phyloP scores from a whole-genome alignment of 2,113 vertebrate genomes.

The Nothoprocta perdicaria region DNA sequence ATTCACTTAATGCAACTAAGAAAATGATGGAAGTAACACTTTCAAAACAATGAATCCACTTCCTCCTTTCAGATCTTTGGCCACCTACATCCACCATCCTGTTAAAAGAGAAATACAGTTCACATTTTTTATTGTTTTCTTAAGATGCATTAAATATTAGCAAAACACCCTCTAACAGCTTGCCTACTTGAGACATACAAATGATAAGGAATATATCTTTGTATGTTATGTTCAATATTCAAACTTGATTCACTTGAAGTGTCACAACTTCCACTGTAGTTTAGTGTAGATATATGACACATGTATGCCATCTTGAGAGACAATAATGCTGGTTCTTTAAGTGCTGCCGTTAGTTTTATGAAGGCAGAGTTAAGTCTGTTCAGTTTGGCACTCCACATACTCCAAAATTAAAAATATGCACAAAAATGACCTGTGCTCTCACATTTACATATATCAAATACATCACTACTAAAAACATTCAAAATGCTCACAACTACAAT shows the following conservation, averaged over 20 bases:
- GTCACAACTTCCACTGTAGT: not conserved
- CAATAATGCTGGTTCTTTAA: not conserved
- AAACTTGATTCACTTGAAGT: not conserved
- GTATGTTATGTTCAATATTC: not conserved
- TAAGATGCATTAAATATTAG: not conserved
- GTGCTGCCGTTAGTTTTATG: not conserved
- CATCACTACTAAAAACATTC: not conserved
- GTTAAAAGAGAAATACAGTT: slow-evolving; percentile 9
- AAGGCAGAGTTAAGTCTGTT: not conserved
- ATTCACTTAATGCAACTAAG: slow-evolving; percentile 89
- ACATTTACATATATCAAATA: not conserved
- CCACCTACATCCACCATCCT: slow-evolving; percentile 94
- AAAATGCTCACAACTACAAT: not conserved
- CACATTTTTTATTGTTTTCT: not conserved
- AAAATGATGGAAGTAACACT: slow-evolving; percentile 90
- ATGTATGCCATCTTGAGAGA: not conserved
- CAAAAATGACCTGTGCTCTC: not conserved
- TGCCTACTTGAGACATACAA: not conserved
- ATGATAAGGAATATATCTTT: not conserved
- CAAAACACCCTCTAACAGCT: not conserved
- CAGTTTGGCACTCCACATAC: not conserved
- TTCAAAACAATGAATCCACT: slow-evolving; percentile 94
- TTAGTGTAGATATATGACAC: not conserved
- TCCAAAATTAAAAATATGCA: not conserved
- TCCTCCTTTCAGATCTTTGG: slow-evolving; percentile 89